Percentiles rank a stretch among this genome's conserved stretches.
Evolutionary conservation across 2,113 vertebrate genomes (phyloP).

Genomic region (Sciurus niger): DNA sequence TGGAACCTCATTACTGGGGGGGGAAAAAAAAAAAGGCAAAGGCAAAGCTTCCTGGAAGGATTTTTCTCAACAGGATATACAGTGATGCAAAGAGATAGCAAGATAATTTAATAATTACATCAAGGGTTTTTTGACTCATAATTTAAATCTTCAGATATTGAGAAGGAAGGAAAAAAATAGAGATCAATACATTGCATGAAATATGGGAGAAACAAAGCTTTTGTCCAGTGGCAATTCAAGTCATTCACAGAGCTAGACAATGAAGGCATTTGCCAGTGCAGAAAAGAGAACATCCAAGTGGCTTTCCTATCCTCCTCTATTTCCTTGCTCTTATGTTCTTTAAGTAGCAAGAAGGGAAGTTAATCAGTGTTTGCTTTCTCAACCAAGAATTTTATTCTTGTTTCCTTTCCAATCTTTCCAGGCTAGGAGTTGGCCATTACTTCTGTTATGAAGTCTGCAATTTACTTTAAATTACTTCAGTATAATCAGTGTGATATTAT

Average conservation of each 20-base stretch:
- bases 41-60: constrained; percentile 37
- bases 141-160: constrained; percentile 54
- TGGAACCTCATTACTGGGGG: constrained; percentile 59
- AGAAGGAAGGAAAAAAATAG: not conserved
- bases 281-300: not conserved
- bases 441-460: not conserved
- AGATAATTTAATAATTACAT: constrained; percentile 12
- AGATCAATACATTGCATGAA: not conserved
- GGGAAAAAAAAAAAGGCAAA: not conserved
- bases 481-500: not conserved
- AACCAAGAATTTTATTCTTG: not conserved
- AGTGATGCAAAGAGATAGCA: constrained; percentile 14
- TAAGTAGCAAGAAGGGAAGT: not conserved
- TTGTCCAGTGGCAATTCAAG: not conserved
- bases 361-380: not conserved
- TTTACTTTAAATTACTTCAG: not conserved
- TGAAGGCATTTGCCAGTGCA: not conserved
- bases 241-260: not conserved
- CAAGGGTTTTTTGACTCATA: constrained; percentile 36
- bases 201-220: not conserved
- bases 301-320: not conserved
- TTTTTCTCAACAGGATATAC: not conserved
- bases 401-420: not conserved
- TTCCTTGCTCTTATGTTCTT: not conserved
- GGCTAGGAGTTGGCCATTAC: not conserved